phyloP scores from a whole-genome alignment of 1,140 invertebrate genomes.

The Drosophila nigrodunni region DNA sequence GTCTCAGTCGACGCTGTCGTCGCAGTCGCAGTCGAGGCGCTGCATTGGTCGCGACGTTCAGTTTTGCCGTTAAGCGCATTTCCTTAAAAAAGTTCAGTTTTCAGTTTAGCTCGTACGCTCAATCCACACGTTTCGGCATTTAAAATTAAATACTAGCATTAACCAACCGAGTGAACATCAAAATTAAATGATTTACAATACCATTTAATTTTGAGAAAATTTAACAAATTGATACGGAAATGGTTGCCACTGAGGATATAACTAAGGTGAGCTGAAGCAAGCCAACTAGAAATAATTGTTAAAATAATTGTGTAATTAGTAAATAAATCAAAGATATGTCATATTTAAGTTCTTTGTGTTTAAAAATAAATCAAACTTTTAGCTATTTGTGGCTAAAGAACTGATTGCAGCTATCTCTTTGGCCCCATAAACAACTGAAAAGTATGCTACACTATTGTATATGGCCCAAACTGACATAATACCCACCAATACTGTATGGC shows the following conservation, averaged over 20 bases:
- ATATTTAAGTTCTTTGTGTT: no score
- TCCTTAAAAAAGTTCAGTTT: constrained; percentile 76
- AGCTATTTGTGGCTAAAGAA: neutral
- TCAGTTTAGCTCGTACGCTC: constrained; percentile 67
- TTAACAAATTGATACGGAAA: constrained; percentile 15
- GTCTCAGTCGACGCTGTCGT: constrained; percentile 27
- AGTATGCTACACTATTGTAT: constrained; percentile 22
- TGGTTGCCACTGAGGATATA: constrained; percentile 68
- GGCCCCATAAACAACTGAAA: constrained; percentile 5
- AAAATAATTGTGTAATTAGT: neutral
- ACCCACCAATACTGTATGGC: neutral
- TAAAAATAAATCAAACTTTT: neutral
- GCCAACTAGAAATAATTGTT: neutral
- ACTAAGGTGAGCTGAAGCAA: constrained; percentile 53
- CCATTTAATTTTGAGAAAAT: neutral
- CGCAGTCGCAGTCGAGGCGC: constrained; percentile 20
- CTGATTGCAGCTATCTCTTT: neutral
- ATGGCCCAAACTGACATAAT: neutral
- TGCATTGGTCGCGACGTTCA: constrained; percentile 46
- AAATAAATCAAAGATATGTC: neutral
- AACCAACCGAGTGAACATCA: neutral
- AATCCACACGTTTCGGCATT: constrained; percentile 65
- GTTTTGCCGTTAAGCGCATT: constrained; percentile 67
- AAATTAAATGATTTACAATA: constrained; percentile 7
- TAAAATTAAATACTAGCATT: constrained; percentile 21